Base-by-base conservation (phyloP, 2,888 invertebrate species). In the Meiosimyza decipiens region DNA sequence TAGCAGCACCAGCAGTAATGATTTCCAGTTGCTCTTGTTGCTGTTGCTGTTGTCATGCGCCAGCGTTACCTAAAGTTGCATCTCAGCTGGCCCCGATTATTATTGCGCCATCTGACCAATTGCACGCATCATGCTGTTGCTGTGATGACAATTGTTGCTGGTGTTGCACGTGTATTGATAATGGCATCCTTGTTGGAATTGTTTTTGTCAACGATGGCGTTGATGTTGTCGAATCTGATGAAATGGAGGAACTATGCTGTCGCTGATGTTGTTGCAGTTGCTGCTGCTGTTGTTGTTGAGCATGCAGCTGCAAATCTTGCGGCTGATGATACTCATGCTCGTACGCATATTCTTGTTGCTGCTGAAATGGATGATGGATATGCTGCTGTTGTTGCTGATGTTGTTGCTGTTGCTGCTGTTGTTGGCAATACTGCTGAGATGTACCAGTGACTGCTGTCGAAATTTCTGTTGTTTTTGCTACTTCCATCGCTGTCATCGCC, bases 21-120 rank as follows among this genome's bases (percentile, higher is more conserved):
- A 12, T 16, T 16, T 64, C 18, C 18, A 22, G 51, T 11, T 12
- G 49, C 13, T 66, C 33, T 12, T 51, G 33, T 52, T 66, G 54
- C 16, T 71, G 71, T 15, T 64, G 57, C 22, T 57, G 60, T 16
- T 65, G 71, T 65, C 65, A 57, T 49, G 28, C 18, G 57, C n/a
- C 40, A 11, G 57, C 50, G 47, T 18, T 64, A 47, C 69, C 63
- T 33, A 16, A 11, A 47, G 73, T 75, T 73, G 57, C 50, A 52
- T 80, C 84, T 86, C 86, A 86, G 84, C 86, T 86, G 79, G 86
- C 85, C 79, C 86, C 84, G 79, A 86, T 82, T 73, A 84, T 83
- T 77, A 83, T 79, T 73, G 83, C 16, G 11, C 63, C 83, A 79
- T 82, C 82, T 76, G 83, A 82, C 85, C 82, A 83, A 79, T 79